Base-by-base conservation (phyloP, 2,888 invertebrate genomes). In the Agapostemon virescens region DNA sequence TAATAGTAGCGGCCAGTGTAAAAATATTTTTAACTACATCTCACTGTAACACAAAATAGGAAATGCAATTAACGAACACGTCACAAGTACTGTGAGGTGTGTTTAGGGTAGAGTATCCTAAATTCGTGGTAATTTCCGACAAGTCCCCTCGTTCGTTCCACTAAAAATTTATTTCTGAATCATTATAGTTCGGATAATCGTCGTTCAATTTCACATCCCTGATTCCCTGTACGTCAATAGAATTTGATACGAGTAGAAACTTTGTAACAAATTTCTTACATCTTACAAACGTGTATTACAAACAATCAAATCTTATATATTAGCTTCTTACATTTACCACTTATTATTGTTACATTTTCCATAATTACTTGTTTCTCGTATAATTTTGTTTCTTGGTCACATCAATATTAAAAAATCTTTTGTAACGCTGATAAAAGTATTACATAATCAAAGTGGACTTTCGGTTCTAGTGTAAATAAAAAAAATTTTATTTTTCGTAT, bases 181-280 rank as follows among this genome's bases (percentile, higher is more conserved):
- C 36, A 58, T 67, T 52, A 23, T n/a, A 36, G 66, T 79, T 77
- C 78, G 78, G 70, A 79, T 79, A 79, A 79, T 77, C 79, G 78
- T 71, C 79, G 70, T 79, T 79, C 67, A 20, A 13, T 70, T 42
- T 67, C 52, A 71, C 70, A 79, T 68, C 78, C 66, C 70, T 71
- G 78, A 77, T 79, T 79, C 55, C 58, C 78, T 70, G 33, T 20
- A 40, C 49, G 71, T 30, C 61, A 42, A 70, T 70, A 67, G 45
- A 66, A 69, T 36, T 67, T 58, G 55, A 49, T 55, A 66, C 17
- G 20, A 45, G 67, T 64, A 66, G 38, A 69, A 52, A 64, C 42
- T 64, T 36, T 49, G 30, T 63, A 67, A 79, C 66, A 45, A 79
- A 71, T 67, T 70, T 69, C 67, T 49, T 58, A 77, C 45, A 66